Conservation (phyloP, 2,888 invertebrate genomes). For the Mactromeris polynyma region DNA sequence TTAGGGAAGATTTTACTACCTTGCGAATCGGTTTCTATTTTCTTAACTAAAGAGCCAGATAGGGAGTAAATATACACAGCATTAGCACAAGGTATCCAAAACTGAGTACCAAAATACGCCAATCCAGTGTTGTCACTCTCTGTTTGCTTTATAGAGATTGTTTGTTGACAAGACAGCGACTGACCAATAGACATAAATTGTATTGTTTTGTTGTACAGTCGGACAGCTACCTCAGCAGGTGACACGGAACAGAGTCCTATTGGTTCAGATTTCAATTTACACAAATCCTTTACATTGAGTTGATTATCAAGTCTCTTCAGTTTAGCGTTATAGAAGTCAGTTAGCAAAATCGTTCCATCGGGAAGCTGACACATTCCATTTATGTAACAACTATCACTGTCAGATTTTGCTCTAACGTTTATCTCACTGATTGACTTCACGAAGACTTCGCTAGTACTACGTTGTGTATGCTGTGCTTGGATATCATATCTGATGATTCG, state of each 20-base stretch:
- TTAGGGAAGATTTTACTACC: constrained; percentile 4
- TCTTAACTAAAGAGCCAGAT: background rate
- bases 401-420: no score
- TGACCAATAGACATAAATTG: constrained; percentile 6
- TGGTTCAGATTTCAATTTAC: background rate
- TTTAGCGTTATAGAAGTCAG: background rate
- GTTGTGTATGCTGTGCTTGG: no score
- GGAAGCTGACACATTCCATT: no score
- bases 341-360: no score
- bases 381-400: no score
- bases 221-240: background rate
- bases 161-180: background rate
- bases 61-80: background rate
- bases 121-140: background rate
- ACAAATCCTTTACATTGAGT: background rate
- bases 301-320: no score
- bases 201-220: background rate
- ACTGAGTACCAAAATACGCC: background rate
- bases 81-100: background rate
- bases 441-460: no score
- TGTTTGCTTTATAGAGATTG: background rate
- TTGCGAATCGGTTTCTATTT: background rate
- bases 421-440: no score
- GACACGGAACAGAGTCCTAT: no score
- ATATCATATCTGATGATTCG: no score